Evolutionary conservation across 2,888 invertebrate species (phyloP), one percentile per base, ranked within the genome.

Genomic region (Philaethria dido): DNA sequence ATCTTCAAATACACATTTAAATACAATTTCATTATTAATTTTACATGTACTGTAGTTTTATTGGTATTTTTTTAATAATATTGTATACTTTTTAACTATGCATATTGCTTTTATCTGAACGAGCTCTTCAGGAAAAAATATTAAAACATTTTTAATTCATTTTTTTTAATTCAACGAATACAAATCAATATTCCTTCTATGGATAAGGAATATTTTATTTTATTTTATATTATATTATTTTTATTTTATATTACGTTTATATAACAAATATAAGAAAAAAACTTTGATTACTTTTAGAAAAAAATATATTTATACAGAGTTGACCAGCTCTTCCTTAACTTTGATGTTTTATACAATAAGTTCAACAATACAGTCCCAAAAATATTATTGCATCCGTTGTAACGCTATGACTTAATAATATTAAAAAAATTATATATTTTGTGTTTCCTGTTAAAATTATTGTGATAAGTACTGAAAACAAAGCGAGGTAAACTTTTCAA

Each of bases 381-480:
- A 75, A 74, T 75, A 73, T 76, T 76, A 78, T 78, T 78, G 75
- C 75, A 72, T 79, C 71, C 59, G 62, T 71, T 20, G 16, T 72
- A 48, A 71, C 47, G 67, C 67, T 60, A 64, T 47, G 54, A 54
- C 50, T 22, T 48, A 42, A 45, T 42, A n/a, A 33, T 47, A 52
- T 20, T 36, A 47, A 57, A 25, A 68, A 71, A 55, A 48, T 29
- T 64, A n/a, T 66, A 66, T 25, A 55, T 59, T 42, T 39, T 54
- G 50, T 25, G 52, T 66, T 61, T 60, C 62, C 44, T 39, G 66
- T 50, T 70, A 72, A 77, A 75, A 77, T 68, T 73, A 69, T 66
- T 75, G 77, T 77, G 74, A 76, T 80, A 85, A 82, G 80, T 82
- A 82, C 80, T 75, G 76, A 73, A 72, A 70, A 72, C 65, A 69